Percentiles rank a stretch among this genome's conserved stretches.
Conservation (phyloP, 2,797 vertebrate genomes). For the Oreochromis mossambicus region DNA sequence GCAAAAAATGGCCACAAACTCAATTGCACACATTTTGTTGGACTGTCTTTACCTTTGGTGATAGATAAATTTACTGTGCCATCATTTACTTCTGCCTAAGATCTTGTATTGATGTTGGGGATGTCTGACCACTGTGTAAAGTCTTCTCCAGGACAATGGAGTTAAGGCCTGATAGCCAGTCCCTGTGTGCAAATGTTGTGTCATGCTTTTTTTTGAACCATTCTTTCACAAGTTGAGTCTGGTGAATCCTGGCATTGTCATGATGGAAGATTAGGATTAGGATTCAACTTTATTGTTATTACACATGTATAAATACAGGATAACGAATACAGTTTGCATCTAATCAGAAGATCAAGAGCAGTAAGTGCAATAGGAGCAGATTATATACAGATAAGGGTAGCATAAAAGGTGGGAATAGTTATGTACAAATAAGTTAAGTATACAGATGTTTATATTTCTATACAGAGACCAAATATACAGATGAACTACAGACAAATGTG, state of each 20-base stretch:
- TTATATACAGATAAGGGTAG: neutral
- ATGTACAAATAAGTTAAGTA: neutral
- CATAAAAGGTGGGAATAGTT: neutral
- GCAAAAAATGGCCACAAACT: neutral
- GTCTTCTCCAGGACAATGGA: neutral
- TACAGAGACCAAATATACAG: neutral
- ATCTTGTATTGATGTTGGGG: neutral
- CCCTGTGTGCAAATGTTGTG: neutral
- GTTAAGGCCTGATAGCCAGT: neutral
- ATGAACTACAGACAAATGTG: neutral
- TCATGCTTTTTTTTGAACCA: neutral
- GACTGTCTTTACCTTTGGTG: neutral
- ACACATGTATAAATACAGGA: neutral
- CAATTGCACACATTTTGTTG: neutral
- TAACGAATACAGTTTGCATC: neutral
- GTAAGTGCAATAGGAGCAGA: neutral
- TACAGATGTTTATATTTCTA: neutral
- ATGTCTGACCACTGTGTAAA: neutral
- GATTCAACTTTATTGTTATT: neutral
- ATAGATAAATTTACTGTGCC: neutral
- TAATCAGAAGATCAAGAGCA: neutral
- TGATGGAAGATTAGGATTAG: neutral
- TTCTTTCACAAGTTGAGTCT: neutral
- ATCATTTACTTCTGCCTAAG: neutral
- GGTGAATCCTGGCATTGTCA: neutral